Conservation (phyloP, 2,888 invertebrate species). For the Tipula lateralis region DNA sequence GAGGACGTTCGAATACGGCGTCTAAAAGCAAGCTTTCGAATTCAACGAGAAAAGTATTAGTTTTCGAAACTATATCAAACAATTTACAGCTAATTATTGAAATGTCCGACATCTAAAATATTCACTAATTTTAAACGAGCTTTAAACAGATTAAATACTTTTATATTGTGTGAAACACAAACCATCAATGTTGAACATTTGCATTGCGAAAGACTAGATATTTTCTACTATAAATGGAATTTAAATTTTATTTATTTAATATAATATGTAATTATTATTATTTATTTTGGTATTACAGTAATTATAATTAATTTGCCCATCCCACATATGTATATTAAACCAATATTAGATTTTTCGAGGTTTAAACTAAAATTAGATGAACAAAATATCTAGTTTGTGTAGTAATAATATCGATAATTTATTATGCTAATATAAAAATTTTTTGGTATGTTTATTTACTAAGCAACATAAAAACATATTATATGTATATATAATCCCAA, state of each 20-base stretch:
- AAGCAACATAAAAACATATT: not conserved
- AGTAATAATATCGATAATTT: not conserved
- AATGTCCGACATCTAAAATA: too few species aligned
- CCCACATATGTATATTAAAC: not conserved
- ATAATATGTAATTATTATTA: not conserved
- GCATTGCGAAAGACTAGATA: not conserved
- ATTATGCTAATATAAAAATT: not conserved
- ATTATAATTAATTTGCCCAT: not conserved
- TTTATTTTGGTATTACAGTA: not conserved
- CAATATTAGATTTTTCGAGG: not conserved
- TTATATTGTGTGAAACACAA: not conserved
- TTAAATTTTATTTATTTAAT: not conserved
- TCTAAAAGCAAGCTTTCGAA: too few species aligned
- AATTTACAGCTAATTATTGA: too few species aligned
- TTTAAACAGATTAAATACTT: too few species aligned
- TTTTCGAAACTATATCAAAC: too few species aligned
- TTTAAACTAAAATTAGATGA: not conserved
- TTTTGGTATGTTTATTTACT: not conserved
- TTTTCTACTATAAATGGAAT: not conserved
- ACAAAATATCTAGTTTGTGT: not conserved
- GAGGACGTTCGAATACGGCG: too few species aligned
- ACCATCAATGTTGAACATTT: not conserved
- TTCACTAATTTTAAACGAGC: too few species aligned
- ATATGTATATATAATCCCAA: not conserved
- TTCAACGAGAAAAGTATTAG: too few species aligned